These are phyloP conservation scores for Calidris pygmaea DNA, from an alignment of 2,113 vertebrate species.

Conservation along the genomic window DNA sequence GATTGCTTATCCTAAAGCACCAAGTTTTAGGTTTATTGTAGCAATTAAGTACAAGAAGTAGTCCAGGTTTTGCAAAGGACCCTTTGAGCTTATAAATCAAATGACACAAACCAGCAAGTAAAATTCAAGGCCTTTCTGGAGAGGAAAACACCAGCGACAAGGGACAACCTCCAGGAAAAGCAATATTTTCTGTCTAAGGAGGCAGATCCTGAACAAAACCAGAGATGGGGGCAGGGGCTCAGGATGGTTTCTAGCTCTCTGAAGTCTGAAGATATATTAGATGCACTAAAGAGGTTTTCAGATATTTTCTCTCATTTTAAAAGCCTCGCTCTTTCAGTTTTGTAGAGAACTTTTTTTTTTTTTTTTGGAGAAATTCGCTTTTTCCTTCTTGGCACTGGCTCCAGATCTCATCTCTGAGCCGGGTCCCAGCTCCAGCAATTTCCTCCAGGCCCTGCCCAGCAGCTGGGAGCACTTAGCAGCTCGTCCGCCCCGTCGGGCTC, in stretches of 20 bases:
- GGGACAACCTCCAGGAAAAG: not conserved
- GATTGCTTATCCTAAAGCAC: not conserved
- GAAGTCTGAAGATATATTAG: not conserved
- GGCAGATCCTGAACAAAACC: not conserved
- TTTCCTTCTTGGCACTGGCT: conserved; percentile 4
- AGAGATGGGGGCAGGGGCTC: not conserved
- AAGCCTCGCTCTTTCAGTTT: not conserved
- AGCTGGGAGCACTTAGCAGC: conserved; percentile 78
- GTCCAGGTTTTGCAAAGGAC: not conserved
- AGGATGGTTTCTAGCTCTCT: not conserved
- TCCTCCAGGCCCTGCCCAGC: conserved; percentile 60
- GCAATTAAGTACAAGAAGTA: not conserved
- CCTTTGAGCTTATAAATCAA: conserved; percentile 30
- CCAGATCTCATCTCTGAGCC: conserved; percentile 30
- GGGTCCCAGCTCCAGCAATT: conserved; percentile 56
- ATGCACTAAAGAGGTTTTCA: not conserved
- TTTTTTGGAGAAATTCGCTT: conserved; percentile 22
- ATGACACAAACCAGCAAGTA: not conserved
- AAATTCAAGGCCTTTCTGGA: conserved; percentile 12
- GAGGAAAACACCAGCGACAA: not conserved
- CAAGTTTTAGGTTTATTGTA: not conserved
- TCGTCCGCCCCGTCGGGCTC: conserved; percentile 64
- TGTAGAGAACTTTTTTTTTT: not conserved
- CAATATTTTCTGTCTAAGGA: not conserved
- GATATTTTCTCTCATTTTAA: not conserved